Percentiles rank a stretch among this genome's conserved stretches.
These are phyloP conservation scores for Panthera leo DNA, from an alignment of 2,113 vertebrate genomes.

Conservation along the genomic window DNA sequence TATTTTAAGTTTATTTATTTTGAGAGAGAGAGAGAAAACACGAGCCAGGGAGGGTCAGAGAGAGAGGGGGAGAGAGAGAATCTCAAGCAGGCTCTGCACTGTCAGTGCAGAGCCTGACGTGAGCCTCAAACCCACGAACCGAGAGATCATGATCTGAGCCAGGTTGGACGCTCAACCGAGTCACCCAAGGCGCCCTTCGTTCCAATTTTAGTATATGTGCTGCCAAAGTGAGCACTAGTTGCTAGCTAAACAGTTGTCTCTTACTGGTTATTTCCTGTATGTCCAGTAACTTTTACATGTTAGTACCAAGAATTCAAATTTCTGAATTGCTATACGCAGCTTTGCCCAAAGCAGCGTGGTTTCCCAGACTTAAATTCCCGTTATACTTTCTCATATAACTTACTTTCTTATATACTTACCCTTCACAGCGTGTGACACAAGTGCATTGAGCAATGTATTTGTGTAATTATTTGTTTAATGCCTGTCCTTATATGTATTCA, in stretches of 20 bases:
- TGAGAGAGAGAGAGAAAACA: no score
- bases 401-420: neutral
- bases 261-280: neutral
- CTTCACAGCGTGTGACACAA: neutral
- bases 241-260: neutral
- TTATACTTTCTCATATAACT: constrained; percentile 38
- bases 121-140: no score
- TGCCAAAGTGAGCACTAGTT: neutral
- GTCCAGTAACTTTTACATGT: neutral
- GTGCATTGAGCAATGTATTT: neutral
- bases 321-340: neutral
- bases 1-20: no score
- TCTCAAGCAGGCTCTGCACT: no score
- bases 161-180: no score
- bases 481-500: constrained; percentile 12
- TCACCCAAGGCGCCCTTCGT: neutral
- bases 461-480: constrained; percentile 24
- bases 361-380: neutral
- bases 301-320: neutral
- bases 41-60: no score
- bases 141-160: no score
- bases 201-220: neutral
- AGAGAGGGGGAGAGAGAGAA: no score
- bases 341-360: neutral
- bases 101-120: no score